Percentiles rank a stretch among this genome's conserved stretches.
Evolutionary conservation across 1,140 invertebrate species (phyloP).

Genomic region (Stegodyphus dumicola): DNA sequence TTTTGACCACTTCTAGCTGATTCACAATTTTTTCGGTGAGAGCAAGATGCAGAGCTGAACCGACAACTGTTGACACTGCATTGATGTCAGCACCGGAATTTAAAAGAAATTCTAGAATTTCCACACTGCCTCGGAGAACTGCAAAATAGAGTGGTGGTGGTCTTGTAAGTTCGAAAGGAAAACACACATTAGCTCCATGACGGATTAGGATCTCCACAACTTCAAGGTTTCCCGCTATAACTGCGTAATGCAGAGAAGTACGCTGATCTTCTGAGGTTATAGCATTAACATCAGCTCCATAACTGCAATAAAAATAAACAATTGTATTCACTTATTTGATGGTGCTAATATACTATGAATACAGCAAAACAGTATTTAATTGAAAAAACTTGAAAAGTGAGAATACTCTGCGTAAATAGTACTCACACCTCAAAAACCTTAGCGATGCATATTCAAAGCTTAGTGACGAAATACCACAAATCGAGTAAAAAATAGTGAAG

Average conservation of each 20-base stretch:
- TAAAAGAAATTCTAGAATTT: slow-evolving; percentile 73
- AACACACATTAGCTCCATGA: slow-evolving; percentile 80
- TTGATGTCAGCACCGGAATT: slow-evolving; percentile 81
- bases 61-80: slow-evolving; percentile 85
- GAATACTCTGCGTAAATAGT: too few species aligned
- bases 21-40: slow-evolving; percentile 77
- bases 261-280: slow-evolving; percentile 83
- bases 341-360: too few species aligned
- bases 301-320: slow-evolving; percentile 67
- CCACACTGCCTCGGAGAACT: slow-evolving; percentile 80
- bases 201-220: slow-evolving; percentile 85
- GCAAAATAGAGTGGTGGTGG: slow-evolving; percentile 86
- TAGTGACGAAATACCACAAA: too few species aligned
- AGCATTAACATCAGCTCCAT: slow-evolving; percentile 85
- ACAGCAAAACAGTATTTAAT: too few species aligned
- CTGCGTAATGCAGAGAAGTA: slow-evolving; percentile 87
- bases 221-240: slow-evolving; percentile 80
- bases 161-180: slow-evolving; percentile 77
- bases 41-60: slow-evolving; percentile 85
- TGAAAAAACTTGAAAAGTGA: too few species aligned
- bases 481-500: too few species aligned
- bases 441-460: too few species aligned
- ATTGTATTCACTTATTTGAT: too few species aligned
- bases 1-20: slow-evolving; percentile 70
- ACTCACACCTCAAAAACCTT: too few species aligned